phyloP scores from a whole-genome alignment of 2,888 invertebrate species.

The Dolomedes plantarius region DNA sequence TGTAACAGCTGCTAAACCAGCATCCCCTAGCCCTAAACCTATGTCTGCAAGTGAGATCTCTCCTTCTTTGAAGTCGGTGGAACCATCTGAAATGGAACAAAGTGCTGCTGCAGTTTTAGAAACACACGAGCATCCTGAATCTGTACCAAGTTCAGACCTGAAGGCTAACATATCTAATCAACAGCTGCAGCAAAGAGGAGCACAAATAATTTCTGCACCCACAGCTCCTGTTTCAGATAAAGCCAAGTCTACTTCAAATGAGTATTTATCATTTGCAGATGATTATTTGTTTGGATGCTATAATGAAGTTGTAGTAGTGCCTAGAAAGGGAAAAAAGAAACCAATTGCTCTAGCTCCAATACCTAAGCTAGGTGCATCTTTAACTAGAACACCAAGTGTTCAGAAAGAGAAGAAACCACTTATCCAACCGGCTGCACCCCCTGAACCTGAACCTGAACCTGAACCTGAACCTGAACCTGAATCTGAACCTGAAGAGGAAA shows the following conservation, averaged over 20 bases:
- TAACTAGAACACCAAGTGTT: neutral
- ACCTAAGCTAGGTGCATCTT: neutral
- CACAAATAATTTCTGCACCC: neutral
- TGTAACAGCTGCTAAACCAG: neutral
- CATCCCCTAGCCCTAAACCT: neutral
- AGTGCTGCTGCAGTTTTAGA: constrained; percentile 30
- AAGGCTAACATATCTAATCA: neutral
- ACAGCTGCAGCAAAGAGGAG: neutral
- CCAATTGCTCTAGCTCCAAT: neutral
- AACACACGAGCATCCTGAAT: neutral
- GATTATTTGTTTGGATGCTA: constrained; percentile 68
- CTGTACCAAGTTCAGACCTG: neutral
- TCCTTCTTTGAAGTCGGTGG: neutral
- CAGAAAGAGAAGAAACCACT: neutral
- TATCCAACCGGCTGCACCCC: neutral
- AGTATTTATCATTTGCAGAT: constrained; percentile 58
- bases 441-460: neutral
- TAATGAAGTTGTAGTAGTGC: constrained; percentile 39
- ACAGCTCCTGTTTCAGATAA: neutral
- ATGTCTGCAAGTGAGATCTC: constrained; percentile 59
- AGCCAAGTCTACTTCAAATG: constrained; percentile 7
- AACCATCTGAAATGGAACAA: constrained; percentile 13
- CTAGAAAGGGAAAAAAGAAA: constrained; percentile 45
- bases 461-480: neutral
- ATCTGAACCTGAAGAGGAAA: neutral